phyloP scores from a whole-genome alignment of 2,888 invertebrate species.

The Apotomis capreana region DNA sequence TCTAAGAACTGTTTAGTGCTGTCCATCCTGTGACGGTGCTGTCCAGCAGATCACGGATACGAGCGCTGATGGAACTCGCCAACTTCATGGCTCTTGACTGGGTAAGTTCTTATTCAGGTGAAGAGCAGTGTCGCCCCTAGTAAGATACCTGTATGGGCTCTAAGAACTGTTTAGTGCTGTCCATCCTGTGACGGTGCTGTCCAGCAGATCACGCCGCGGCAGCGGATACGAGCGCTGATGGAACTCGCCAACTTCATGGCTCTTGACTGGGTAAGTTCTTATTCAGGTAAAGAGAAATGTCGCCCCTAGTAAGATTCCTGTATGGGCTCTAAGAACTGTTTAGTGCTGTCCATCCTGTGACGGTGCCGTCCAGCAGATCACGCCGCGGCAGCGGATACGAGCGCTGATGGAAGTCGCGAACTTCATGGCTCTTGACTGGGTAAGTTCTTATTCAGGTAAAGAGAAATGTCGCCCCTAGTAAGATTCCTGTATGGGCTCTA shows the following conservation, averaged over 20 bases:
- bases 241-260: slow-evolving; percentile 88
- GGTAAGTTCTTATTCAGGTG: slow-evolving; percentile 73
- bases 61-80: slow-evolving; percentile 87
- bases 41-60: slow-evolving; percentile 85
- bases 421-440: no score
- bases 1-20: no score
- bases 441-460: slow-evolving; percentile 62
- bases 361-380: slow-evolving; percentile 84
- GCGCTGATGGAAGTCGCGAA: slow-evolving; percentile 85
- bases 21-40: slow-evolving; percentile 82
- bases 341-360: slow-evolving; percentile 71
- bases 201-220: slow-evolving; percentile 84
- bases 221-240: slow-evolving; percentile 85
- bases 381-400: slow-evolving; percentile 85
- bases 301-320: slow-evolving; percentile 56
- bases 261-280: slow-evolving; percentile 83
- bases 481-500: no score
- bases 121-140: no score
- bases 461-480: no score
- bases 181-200: slow-evolving; percentile 84
- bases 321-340: no score
- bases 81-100: no score
- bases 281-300: no score
- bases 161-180: no score
- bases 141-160: no score